Evolutionary conservation across 1,140 invertebrate genomes (phyloP).

Genomic region (Steinernema khuongi): DNA sequence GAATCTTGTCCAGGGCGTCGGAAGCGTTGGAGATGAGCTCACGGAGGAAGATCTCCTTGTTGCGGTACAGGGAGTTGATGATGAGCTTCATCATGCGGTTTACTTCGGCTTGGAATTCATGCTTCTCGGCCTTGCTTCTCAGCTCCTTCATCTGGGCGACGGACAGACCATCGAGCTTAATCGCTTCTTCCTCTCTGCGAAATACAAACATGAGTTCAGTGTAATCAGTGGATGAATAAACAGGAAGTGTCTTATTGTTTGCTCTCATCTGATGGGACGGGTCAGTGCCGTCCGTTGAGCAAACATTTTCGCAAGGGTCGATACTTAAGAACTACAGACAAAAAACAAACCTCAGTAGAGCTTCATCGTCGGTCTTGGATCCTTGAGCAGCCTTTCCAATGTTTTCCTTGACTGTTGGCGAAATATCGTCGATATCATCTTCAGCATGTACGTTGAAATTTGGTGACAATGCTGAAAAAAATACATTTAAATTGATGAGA

Average conservation of each 20-base stretch:
- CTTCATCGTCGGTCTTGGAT: constrained; percentile 46
- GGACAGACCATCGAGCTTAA: constrained; percentile 88
- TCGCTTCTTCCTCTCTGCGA: constrained; percentile 91
- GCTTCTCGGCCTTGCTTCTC: constrained; percentile 82
- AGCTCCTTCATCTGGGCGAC: constrained; percentile 87
- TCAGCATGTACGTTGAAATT: constrained; percentile 29
- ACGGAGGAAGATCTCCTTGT: constrained; percentile 96
- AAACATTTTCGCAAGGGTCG: constrained; percentile 19
- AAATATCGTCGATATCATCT: constrained; percentile 45
- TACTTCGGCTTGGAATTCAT: constrained; percentile 74
- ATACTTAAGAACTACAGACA: background rate
- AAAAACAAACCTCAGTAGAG: constrained; percentile 38
- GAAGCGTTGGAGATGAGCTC: constrained; percentile 96
- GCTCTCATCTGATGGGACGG: background rate
- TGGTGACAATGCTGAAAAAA: constrained; percentile 27
- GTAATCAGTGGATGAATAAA: constrained; percentile 17
- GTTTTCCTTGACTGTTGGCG: background rate
- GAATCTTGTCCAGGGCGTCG: constrained; percentile 84
- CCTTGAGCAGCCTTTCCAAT: constrained; percentile 14
- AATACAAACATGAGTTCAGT: constrained; percentile 21
- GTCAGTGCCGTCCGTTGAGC: background rate
- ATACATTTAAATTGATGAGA: constrained; percentile 1
- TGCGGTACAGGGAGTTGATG: constrained; percentile 94
- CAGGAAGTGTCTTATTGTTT: constrained; percentile 21
- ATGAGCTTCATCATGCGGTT: constrained; percentile 99